These are phyloP conservation scores for Nymphalis c-album DNA, from an alignment of 2,888 invertebrate genomes.

Conservation along the genomic window DNA sequence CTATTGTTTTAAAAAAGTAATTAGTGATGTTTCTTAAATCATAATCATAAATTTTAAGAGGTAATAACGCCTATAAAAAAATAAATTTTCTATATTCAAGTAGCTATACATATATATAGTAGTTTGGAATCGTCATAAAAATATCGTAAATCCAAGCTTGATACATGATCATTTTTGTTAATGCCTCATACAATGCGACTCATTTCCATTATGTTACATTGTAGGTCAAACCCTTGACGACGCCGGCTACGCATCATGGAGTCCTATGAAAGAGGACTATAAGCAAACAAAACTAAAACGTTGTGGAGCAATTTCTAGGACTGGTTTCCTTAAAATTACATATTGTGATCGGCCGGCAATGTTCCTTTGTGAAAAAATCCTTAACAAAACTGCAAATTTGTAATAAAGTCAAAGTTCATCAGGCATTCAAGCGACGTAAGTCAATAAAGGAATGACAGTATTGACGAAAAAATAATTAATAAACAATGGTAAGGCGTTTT, in stretches of 20 bases:
- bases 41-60: too few relatives aligned
- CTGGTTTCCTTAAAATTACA: conserved; percentile 51
- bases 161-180: too few relatives aligned
- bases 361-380: conserved; percentile 54
- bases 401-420: not conserved
- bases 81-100: too few relatives aligned
- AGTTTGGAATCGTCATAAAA: too few relatives aligned
- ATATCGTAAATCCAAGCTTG: too few relatives aligned
- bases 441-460: too few relatives aligned
- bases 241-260: conserved; percentile 56
- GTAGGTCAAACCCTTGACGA: conserved; percentile 51
- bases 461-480: not conserved
- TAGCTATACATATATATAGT: too few relatives aligned
- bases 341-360: conserved; percentile 52
- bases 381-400: conserved; percentile 31
- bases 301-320: conserved; percentile 55
- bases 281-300: conserved; percentile 42
- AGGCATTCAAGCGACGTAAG: not conserved
- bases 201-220: not conserved
- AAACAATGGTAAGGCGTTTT: too few relatives aligned
- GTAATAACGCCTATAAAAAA: too few relatives aligned
- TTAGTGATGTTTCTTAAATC: too few relatives aligned
- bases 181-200: too few relatives aligned
- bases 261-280: conserved; percentile 44
- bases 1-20: too few relatives aligned